Percentiles rank a stretch among this genome's conserved stretches.
Conservation (phyloP, 1,140 invertebrate genomes). For the Wiebesia pumilae region DNA sequence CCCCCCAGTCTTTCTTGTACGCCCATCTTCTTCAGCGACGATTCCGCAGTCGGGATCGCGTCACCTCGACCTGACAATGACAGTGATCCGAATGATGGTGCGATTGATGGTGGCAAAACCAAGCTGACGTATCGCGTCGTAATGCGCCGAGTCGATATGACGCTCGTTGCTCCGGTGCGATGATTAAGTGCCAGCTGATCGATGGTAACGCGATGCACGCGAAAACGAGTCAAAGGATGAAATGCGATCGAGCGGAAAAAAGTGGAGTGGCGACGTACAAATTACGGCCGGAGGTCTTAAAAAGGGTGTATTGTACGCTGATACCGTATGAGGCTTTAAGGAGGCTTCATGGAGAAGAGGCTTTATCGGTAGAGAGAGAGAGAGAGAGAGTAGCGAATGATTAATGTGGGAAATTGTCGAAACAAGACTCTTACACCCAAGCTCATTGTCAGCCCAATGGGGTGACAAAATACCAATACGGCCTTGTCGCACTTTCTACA, state of each 20-base stretch:
- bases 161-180: conserved; percentile 45
- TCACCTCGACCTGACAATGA: conserved; percentile 40
- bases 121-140: conserved; percentile 66
- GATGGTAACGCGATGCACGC: conserved; percentile 56
- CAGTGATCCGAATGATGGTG: conserved; percentile 67
- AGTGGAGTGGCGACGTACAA: not conserved
- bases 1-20: not conserved
- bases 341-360: not conserved
- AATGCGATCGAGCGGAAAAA: not conserved
- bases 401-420: conserved; percentile 10
- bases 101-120: conserved; percentile 69
- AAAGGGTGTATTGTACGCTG: conserved; percentile 27
- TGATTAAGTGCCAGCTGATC: conserved; percentile 63
- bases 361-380: too few relatives aligned
- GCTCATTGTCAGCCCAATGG: too few relatives aligned
- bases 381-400: conserved; percentile 26
- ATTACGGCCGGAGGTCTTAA: not conserved
- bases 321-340: not conserved
- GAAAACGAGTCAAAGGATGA: not conserved
- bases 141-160: conserved; percentile 62
- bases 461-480: too few relatives aligned
- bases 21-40: not conserved
- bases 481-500: too few relatives aligned
- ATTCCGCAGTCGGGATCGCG: not conserved
- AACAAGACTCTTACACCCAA: not conserved